A percentile compares a stretch with the other conserved stretches of the same genome.
Evolutionary conservation across 1,140 invertebrate species (phyloP).

Genomic region (Drosophila punjabiensis): DNA sequence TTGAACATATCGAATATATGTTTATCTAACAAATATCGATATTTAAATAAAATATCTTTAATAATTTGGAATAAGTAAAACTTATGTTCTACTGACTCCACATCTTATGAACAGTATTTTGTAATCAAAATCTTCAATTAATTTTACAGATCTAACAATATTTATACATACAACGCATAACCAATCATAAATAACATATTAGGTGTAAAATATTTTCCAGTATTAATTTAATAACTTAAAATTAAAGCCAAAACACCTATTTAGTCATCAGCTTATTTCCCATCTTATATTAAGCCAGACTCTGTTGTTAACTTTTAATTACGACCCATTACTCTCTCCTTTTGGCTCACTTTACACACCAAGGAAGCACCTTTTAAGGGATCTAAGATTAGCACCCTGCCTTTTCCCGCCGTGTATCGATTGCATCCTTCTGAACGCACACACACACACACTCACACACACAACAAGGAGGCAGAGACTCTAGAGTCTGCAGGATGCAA

Average conservation of each 20-base stretch:
- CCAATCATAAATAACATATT: not conserved
- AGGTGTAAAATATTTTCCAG: not conserved
- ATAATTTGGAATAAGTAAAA: too few species aligned
- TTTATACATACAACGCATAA: too few species aligned
- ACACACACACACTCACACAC: slow-evolving; percentile 4
- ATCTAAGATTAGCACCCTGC: slow-evolving; percentile 18
- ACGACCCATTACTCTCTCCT: slow-evolving; percentile 2
- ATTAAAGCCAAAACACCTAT: not conserved
- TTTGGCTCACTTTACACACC: not conserved
- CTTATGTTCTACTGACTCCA: too few species aligned
- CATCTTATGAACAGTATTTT: too few species aligned
- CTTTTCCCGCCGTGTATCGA: slow-evolving; percentile 35
- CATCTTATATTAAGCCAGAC: not conserved
- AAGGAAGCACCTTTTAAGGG: not conserved
- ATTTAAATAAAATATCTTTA: not conserved
- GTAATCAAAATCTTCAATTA: too few species aligned
- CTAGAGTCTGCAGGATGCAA: slow-evolving; percentile 38
- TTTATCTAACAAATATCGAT: not conserved
- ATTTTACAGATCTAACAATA: too few species aligned
- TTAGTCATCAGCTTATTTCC: not conserved
- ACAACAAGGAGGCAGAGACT: slow-evolving; percentile 37
- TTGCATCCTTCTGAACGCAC: slow-evolving; percentile 49
- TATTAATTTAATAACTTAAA: not conserved
- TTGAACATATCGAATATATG: not conserved
- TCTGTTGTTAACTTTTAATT: not conserved